Evolutionary conservation across 2,888 invertebrate genomes (phyloP).

Genomic region (Cactoblastis cactorum): DNA sequence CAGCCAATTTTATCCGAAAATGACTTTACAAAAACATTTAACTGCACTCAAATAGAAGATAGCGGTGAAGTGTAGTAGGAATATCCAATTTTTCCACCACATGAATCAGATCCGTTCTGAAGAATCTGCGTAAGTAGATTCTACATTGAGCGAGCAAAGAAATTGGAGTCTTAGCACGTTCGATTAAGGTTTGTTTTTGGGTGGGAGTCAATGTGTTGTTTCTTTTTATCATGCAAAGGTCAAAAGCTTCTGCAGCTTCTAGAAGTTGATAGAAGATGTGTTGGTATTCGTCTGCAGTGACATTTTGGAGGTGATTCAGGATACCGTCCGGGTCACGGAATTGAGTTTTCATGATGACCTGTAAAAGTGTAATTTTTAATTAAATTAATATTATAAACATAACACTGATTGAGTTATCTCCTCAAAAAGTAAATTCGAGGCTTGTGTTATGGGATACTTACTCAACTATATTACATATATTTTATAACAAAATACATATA

Average conservation of each 20-base stretch:
- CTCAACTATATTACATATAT: no score
- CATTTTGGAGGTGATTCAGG: constrained; percentile 87
- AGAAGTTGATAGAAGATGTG: constrained; percentile 83
- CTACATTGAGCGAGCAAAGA: constrained; percentile 83
- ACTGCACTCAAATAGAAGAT: constrained; percentile 83
- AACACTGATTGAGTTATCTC: no score
- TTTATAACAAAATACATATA: no score
- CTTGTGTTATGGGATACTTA: no score
- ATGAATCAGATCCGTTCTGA: constrained; percentile 79
- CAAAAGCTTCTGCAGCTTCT: constrained; percentile 88
- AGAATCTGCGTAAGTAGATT: constrained; percentile 76
- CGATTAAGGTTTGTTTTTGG: constrained; percentile 83
- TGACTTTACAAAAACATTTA: constrained; percentile 36
- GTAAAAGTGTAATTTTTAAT: no score
- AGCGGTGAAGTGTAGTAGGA: constrained; percentile 82
- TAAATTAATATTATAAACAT: no score
- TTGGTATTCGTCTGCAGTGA: constrained; percentile 63
- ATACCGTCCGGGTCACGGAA: constrained; percentile 91
- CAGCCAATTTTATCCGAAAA: constrained; percentile 10
- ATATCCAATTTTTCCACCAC: constrained; percentile 80
- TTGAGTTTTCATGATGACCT: constrained; percentile 90
- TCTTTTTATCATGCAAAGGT: constrained; percentile 88
- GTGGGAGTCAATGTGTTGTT: constrained; percentile 82
- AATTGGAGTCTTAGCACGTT: constrained; percentile 83
- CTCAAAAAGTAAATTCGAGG: no score